Conservation (phyloP, 2,797 vertebrate species). For the Galagoides demidoff region DNA sequence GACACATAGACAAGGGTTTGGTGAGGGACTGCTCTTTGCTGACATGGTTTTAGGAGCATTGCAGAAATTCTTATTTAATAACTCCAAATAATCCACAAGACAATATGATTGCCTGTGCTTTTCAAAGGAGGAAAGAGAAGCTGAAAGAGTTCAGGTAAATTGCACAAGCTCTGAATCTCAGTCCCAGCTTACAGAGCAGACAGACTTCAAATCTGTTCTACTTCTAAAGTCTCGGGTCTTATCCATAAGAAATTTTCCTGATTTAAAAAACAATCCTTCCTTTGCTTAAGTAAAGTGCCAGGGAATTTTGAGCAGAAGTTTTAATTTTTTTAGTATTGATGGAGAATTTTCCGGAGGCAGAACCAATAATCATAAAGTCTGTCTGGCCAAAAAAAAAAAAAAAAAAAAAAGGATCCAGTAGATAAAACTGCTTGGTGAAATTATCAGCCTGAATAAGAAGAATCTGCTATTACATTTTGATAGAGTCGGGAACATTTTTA, state of each 20-base stretch:
- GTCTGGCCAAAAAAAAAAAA: neutral
- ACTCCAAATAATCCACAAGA: neutral
- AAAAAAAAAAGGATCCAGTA: neutral
- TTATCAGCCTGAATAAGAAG: neutral
- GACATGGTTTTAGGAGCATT: neutral
- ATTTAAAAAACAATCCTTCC: neutral
- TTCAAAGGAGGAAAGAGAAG: neutral
- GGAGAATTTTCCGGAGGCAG: neutral
- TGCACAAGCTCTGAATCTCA: neutral
- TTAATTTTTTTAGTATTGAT: neutral
- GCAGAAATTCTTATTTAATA: neutral
- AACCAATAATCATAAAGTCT: neutral
- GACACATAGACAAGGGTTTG: neutral
- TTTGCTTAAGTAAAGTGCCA: neutral
- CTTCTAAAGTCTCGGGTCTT: neutral
- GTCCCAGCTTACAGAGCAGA: too few species aligned
- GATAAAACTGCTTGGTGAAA: neutral
- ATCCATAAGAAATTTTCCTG: neutral
- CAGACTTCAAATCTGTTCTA: neutral
- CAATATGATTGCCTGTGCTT: neutral
- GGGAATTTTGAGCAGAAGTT: neutral
- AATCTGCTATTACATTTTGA: neutral
- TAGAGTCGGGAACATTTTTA: neutral
- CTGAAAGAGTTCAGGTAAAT: too few species aligned
- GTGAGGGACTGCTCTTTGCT: neutral